phyloP scores from a whole-genome alignment of 2,797 vertebrate species.

The Tachyglossus aculeatus region DNA sequence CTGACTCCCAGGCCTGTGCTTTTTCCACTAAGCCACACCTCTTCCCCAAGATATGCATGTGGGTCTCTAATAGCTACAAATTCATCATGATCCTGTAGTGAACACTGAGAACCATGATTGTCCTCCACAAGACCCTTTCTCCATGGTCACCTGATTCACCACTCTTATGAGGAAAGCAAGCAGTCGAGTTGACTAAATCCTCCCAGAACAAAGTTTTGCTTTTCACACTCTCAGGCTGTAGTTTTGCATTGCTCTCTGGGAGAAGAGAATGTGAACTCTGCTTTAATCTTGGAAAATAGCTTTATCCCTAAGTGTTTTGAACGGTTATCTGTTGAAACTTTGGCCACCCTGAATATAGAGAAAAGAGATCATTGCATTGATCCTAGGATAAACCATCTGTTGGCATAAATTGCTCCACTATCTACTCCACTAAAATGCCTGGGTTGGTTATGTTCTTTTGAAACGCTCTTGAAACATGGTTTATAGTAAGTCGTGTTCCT shows the following conservation, averaged over 20 bases:
- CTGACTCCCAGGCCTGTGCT: too few relatives aligned
- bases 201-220: too few relatives aligned
- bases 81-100: too few relatives aligned
- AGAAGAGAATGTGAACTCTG: not conserved
- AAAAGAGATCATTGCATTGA: slow-evolving; percentile 54
- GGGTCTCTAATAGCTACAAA: too few relatives aligned
- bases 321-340: slow-evolving; percentile 41
- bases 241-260: not conserved
- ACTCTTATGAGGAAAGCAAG: too few relatives aligned
- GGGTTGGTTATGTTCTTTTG: slow-evolving; percentile 40
- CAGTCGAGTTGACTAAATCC: too few relatives aligned
- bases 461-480: slow-evolving; percentile 41
- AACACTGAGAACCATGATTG: too few relatives aligned
- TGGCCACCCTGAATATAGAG: slow-evolving; percentile 29
- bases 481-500: slow-evolving; percentile 48
- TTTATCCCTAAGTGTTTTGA: slow-evolving; percentile 24
- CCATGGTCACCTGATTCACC: too few relatives aligned
- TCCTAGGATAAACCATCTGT: slow-evolving; percentile 60
- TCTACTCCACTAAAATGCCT: slow-evolving; percentile 46
- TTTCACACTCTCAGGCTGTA: not conserved
- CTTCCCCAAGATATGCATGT: too few relatives aligned
- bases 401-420: slow-evolving; percentile 54
- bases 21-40: too few relatives aligned
- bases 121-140: too few relatives aligned
- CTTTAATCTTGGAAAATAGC: slow-evolving; percentile 24